A percentile compares a stretch with the other conserved stretches of the same genome.
These are phyloP conservation scores for Sitophilus oryzae DNA, from an alignment of 1,140 invertebrate species.

Conservation along the genomic window DNA sequence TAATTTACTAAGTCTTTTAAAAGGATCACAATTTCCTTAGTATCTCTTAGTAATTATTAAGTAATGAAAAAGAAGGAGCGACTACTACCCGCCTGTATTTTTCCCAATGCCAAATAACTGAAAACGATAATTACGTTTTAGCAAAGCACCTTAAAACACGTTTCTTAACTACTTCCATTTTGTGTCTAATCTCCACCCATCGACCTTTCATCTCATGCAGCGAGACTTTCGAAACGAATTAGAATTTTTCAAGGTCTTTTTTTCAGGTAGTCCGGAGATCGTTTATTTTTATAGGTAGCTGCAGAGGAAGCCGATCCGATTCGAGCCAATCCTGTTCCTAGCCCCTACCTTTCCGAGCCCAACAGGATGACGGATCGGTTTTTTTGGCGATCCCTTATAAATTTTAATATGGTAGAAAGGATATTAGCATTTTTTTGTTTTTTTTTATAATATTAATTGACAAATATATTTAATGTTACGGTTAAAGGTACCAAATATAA, in stretches of 20 bases:
- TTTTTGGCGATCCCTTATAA: too few relatives aligned
- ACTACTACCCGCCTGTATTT: conserved; percentile 7
- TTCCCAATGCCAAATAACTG: conserved; percentile 14
- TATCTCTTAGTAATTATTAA: too few relatives aligned
- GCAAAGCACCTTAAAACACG: conserved; percentile 11
- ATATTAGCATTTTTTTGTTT: too few relatives aligned
- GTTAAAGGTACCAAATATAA: too few relatives aligned
- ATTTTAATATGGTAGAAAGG: too few relatives aligned
- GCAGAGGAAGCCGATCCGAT: conserved; percentile 8
- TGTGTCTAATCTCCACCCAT: conserved; percentile 23
- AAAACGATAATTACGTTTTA: not conserved
- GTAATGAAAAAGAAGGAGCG: too few relatives aligned
- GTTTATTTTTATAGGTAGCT: conserved; percentile 8
- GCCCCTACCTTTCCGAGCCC: too few relatives aligned
- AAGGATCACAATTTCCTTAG: too few relatives aligned
- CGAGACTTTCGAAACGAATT: conserved; percentile 20
- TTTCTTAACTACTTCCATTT: conserved; percentile 16
- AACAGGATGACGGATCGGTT: not conserved
- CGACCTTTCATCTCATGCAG: conserved; percentile 15
- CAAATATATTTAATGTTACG: too few relatives aligned
- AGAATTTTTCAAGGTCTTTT: conserved; percentile 17
- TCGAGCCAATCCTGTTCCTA: too few relatives aligned
- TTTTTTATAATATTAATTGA: too few relatives aligned
- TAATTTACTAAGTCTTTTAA: too few relatives aligned
- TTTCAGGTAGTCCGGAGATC: conserved; percentile 15